Conservation (phyloP, 2,888 invertebrate species). For the Cryptophagus acutangulus region DNA sequence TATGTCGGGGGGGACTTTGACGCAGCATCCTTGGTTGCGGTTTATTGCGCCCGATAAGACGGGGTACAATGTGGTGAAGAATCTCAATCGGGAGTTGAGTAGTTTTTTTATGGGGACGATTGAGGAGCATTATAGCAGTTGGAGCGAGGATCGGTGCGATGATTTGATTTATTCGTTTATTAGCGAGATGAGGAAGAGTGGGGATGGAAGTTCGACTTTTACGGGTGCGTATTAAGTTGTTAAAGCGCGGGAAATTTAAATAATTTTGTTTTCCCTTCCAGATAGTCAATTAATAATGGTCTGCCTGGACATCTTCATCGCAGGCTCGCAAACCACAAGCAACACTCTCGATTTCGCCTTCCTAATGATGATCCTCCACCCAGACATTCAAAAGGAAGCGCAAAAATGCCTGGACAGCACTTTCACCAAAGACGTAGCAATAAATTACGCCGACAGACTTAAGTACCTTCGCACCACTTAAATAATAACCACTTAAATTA, state of each 20-base stretch:
- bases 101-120: conserved; percentile 55
- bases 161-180: conserved; percentile 64
- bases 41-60: conserved; percentile 56
- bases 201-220: conserved; percentile 41
- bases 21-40: conserved; percentile 60
- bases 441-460: conserved; percentile 48
- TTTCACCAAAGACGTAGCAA: conserved; percentile 45
- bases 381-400: conserved; percentile 55
- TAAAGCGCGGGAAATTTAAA: conserved; percentile 1
- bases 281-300: conserved; percentile 62
- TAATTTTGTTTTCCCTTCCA: conserved; percentile 41
- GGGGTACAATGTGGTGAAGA: conserved; percentile 57
- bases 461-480: conserved; percentile 48
- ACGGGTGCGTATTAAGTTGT: conserved; percentile 43
- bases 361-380: conserved; percentile 55
- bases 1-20: conserved; percentile 48
- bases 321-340: conserved; percentile 61
- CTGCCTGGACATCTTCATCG: conserved; percentile 64
- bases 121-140: conserved; percentile 51
- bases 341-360: conserved; percentile 59
- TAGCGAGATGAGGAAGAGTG: conserved; percentile 52
- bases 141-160: conserved; percentile 46
- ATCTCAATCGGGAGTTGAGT: conserved; percentile 54
- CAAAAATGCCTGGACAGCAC: conserved; percentile 53
- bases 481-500: conserved; percentile 4